phyloP scores from a whole-genome alignment of 2,113 vertebrate species.

The Anolis carolinensis region DNA sequence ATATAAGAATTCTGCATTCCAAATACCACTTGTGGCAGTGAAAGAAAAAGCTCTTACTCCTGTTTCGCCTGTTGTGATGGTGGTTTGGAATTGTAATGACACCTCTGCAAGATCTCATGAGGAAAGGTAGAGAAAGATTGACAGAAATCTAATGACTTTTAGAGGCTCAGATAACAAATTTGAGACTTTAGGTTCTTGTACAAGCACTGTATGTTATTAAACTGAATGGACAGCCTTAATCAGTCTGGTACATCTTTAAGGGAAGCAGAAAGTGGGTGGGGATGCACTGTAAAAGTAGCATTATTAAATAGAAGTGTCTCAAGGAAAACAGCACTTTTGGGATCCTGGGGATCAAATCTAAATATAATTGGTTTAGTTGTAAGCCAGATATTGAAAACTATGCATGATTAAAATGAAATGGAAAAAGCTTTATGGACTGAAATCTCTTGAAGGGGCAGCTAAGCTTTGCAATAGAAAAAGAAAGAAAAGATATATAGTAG shows the following conservation, averaged over 20 bases:
- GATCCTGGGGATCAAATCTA: slow-evolving; percentile 12
- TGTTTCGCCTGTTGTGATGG: slow-evolving; percentile 10
- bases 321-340: slow-evolving; percentile 29
- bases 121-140: slow-evolving; percentile 7
- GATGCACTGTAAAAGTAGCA: not conserved
- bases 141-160: slow-evolving; percentile 17
- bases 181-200: slow-evolving; percentile 15
- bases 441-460: slow-evolving; percentile 26
- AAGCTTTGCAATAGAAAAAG: slow-evolving; percentile 17
- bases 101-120: not conserved
- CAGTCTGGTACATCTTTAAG: slow-evolving; percentile 18
- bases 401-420: slow-evolving; percentile 39
- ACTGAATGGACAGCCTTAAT: slow-evolving; percentile 5
- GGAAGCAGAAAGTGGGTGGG: not conserved
- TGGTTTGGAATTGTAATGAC: slow-evolving; percentile 7
- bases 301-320: slow-evolving; percentile 22
- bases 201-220: not conserved
- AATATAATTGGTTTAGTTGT: slow-evolving; percentile 50
- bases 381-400: slow-evolving; percentile 12
- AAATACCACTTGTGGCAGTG: slow-evolving; percentile 31
- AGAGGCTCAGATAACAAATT: slow-evolving; percentile 17
- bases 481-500: slow-evolving; percentile 14
- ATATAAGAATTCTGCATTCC: slow-evolving; percentile 24
- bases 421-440: slow-evolving; percentile 14
- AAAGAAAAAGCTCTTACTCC: slow-evolving; percentile 4